phyloP scores from a whole-genome alignment of 2,888 invertebrate species.

The Muscina levida region DNA sequence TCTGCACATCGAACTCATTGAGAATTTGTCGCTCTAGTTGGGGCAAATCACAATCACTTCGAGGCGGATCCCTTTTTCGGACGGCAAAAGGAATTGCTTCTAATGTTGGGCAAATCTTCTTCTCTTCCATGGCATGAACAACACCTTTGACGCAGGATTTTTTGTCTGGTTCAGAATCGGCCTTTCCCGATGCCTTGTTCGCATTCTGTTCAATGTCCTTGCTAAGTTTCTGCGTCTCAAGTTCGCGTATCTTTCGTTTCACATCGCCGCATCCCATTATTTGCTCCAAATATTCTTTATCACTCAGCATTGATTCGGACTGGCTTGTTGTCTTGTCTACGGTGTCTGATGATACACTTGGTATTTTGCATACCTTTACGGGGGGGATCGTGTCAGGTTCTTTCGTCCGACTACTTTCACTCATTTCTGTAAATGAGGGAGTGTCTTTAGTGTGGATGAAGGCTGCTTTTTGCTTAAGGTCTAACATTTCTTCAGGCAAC shows the following conservation, averaged over 20 bases:
- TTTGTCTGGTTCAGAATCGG: slow-evolving; percentile 63
- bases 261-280: slow-evolving; percentile 81
- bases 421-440: slow-evolving; percentile 79
- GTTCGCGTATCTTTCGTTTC: slow-evolving; percentile 81
- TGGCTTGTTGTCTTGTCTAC: slow-evolving; percentile 67
- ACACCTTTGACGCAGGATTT: slow-evolving; percentile 82
- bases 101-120: slow-evolving; percentile 73
- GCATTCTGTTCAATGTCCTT: slow-evolving; percentile 2
- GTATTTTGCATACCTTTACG: background rate
- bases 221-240: slow-evolving; percentile 76
- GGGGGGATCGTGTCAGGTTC: background rate
- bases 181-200: background rate
- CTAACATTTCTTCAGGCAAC: slow-evolving; percentile 70
- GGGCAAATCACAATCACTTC: slow-evolving; percentile 67
- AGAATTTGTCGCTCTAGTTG: slow-evolving; percentile 73
- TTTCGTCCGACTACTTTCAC: slow-evolving; percentile 75
- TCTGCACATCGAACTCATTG: slow-evolving; percentile 70
- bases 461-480: slow-evolving; percentile 42
- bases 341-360: background rate
- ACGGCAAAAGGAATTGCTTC: slow-evolving; percentile 73
- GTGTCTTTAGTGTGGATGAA: slow-evolving; percentile 74
- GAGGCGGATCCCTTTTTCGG: slow-evolving; percentile 73
- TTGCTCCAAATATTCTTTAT: slow-evolving; percentile 69
- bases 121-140: slow-evolving; percentile 82
- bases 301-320: slow-evolving; percentile 31